Conservation (phyloP, 53 echinoderm and acorn worm species). For the Glandiceps talaboti region DNA sequence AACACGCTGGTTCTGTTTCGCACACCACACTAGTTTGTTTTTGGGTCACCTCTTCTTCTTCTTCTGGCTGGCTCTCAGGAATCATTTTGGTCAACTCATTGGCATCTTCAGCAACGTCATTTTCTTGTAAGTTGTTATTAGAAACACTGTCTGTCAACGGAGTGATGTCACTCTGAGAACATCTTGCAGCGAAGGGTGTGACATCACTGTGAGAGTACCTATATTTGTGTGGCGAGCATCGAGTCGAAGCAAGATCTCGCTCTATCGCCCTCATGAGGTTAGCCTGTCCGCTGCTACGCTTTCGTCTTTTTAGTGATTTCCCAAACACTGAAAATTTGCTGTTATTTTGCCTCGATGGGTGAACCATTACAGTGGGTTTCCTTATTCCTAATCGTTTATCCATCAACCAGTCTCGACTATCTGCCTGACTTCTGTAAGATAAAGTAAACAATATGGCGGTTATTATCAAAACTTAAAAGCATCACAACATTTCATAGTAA, state of each 20-base stretch:
- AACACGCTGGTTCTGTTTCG: not conserved
- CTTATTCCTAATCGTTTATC: not conserved
- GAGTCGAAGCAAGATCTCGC: constrained; percentile 50
- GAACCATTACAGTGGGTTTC: not conserved
- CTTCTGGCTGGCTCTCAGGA: not conserved
- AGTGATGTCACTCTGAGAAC: constrained; percentile 12
- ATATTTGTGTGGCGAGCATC: constrained; percentile 57
- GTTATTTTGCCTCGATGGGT: not conserved
- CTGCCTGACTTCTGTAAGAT: not conserved
- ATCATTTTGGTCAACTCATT: not conserved
- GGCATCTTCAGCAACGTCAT: not conserved
- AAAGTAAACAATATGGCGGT: too few species aligned
- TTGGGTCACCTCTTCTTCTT: not conserved
- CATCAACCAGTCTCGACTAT: not conserved
- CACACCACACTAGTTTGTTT: not conserved
- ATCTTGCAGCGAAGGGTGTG: too few species aligned
- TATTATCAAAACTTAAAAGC: too few species aligned
- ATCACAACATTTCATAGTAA: too few species aligned
- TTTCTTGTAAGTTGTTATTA: not conserved
- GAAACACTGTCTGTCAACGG: not conserved
- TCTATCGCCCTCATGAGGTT: constrained; percentile 57
- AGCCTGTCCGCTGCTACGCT: not conserved
- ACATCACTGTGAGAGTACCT: too few species aligned
- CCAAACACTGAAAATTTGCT: not conserved
- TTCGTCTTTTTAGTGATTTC: not conserved